Evolutionary conservation across 2,113 vertebrate genomes (phyloP), one percentile per base, ranked within the genome.

Genomic region (Mormyrus iriodes): DNA sequence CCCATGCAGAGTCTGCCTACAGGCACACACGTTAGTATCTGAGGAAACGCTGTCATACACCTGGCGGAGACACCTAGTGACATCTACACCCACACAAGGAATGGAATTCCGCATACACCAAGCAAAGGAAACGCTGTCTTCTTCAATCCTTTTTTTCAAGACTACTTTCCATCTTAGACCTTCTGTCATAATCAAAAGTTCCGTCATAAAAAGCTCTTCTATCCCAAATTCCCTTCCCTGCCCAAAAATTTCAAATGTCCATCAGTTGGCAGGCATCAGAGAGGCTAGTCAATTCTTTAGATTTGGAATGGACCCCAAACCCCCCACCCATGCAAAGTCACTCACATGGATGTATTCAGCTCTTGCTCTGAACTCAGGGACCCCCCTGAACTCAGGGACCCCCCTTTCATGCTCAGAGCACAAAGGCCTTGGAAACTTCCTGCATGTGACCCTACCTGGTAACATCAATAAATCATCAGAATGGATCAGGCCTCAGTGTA

Each of bases 381-480:
- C 21, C 61, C 46, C 42, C 61, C 61, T 53, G 52, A 53, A 53
- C 52, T 53, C 17, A 13, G 17, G 48, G 35, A 88, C 39, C 2
- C 39, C 12, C 8, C 51, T 89, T 84, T 58, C 88, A 89, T 84
- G 73, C 51, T 83, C 52, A 55, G 73, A 84, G 73, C 48, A 55
- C 35, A 39, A 42, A 58, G 48, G 31, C 51, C 76, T 89, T 76
- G 31, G 39, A 83, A 82, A 39, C 52, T 13, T 46, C 39, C 52
- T 73, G 17, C 31, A 39, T 55, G 51, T 82, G 76, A 89, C 76
- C 79, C 52, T 31, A 42, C 76, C 88, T 84, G 88, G 39, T 48
- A 79, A 85, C 51, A 84, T 89, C 52, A 89, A 89, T 55, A 84
- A 55, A 55, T 31, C 52, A 89, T 84, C 39, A 46, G 39, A 89